Evolutionary conservation across 2,888 invertebrate genomes (phyloP).

Genomic region (Matsumyia berberina): DNA sequence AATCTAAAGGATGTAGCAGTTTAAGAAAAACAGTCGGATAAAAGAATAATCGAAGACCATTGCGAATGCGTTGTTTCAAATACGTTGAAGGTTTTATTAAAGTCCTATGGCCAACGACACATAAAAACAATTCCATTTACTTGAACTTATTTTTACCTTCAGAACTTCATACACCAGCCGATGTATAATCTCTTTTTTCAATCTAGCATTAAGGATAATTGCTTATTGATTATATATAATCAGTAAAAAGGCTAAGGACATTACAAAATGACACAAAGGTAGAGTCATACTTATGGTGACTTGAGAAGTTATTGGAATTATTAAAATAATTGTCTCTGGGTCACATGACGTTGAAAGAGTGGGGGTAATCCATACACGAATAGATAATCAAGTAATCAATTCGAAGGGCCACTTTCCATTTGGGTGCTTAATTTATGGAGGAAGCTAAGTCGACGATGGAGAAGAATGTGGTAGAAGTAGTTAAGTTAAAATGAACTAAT

Average conservation of each 20-base stretch:
- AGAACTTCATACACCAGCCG: not conserved
- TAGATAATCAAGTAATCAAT: slow-evolving; percentile 24
- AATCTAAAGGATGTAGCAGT: too few relatives aligned
- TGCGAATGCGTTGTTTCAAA: too few relatives aligned
- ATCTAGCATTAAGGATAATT: slow-evolving; percentile 8
- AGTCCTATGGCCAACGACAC: too few relatives aligned
- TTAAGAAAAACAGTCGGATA: too few relatives aligned
- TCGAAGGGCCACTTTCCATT: slow-evolving; percentile 32
- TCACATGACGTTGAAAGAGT: not conserved
- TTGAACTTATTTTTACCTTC: not conserved
- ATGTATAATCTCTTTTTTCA: too few relatives aligned
- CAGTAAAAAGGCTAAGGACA: not conserved
- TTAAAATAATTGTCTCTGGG: slow-evolving; percentile 13
- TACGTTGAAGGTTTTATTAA: too few relatives aligned
- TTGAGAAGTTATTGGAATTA: not conserved
- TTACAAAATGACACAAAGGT: not conserved
- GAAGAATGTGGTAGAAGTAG: not conserved
- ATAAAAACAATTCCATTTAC: too few relatives aligned
- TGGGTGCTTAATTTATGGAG: slow-evolving; percentile 24
- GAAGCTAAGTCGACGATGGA: slow-evolving; percentile 7
- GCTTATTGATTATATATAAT: slow-evolving; percentile 30
- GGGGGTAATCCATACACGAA: not conserved
- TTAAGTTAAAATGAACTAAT: slow-evolving; percentile 21
- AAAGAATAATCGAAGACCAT: too few relatives aligned
- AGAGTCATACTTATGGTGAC: slow-evolving; percentile 12